A percentile compares a stretch with the other conserved stretches of the same genome.
phyloP scores from a whole-genome alignment of 2,888 invertebrate species.

The Andrena bicolor region DNA sequence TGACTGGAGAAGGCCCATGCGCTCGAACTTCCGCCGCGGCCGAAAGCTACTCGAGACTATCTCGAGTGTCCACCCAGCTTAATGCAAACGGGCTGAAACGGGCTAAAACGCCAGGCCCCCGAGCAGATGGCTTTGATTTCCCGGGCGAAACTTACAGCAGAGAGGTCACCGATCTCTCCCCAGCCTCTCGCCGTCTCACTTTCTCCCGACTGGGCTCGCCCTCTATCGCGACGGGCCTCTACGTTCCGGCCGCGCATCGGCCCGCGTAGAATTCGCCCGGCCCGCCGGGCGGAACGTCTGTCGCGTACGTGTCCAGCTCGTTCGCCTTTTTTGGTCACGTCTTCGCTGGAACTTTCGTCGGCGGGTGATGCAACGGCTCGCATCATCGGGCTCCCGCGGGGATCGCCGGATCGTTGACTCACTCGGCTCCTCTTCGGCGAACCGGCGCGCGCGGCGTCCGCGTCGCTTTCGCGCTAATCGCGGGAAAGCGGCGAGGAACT shows the following conservation, averaged over 20 bases:
- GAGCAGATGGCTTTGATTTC: constrained; percentile 45
- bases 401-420: constrained; percentile 50
- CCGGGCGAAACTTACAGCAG: constrained; percentile 20
- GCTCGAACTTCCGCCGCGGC: constrained; percentile 22
- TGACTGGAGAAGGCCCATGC: constrained; percentile 17
- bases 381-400: constrained; percentile 43
- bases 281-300: constrained; percentile 23
- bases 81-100: constrained; percentile 23
- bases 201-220: background rate
- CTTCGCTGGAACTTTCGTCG: constrained; percentile 54
- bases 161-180: constrained; percentile 42
- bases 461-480: constrained; percentile 21
- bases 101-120: constrained; percentile 19
- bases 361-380: constrained; percentile 45
- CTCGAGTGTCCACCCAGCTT: constrained; percentile 43
- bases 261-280: background rate
- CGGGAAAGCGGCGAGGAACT: background rate
- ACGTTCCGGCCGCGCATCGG: background rate
- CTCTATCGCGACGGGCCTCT: no score
- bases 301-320: constrained; percentile 23
- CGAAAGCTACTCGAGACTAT: constrained; percentile 50
- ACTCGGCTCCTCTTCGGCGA: constrained; percentile 31
- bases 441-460: background rate
- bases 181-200: constrained; percentile 1
- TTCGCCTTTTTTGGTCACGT: constrained; percentile 60